Percentiles rank a stretch among this genome's conserved stretches.
Conservation (phyloP, 2,888 invertebrate species). For the Tortricodes alternella region DNA sequence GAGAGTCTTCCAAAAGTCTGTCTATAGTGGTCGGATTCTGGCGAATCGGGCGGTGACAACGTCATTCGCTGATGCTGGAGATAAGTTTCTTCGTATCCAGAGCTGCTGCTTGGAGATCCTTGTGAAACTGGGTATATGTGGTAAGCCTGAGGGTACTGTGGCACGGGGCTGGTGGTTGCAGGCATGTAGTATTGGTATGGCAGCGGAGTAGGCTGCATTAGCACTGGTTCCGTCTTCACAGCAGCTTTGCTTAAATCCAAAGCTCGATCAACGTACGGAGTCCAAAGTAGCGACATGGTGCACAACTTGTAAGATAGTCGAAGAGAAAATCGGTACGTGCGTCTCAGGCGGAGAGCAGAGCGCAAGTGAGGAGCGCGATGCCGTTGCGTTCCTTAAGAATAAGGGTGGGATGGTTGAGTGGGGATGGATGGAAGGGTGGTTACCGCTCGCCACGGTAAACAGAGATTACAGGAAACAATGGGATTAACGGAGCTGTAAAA, state of each 20-base stretch:
- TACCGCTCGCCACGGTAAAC: slow-evolving; percentile 11
- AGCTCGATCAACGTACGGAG: slow-evolving; percentile 64
- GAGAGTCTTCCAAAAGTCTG: slow-evolving; percentile 41
- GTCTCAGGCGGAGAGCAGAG: slow-evolving; percentile 3
- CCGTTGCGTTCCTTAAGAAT: slow-evolving; percentile 4
- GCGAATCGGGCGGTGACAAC: slow-evolving; percentile 73
- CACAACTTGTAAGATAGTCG: background rate
- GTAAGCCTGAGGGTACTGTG: slow-evolving; percentile 40
- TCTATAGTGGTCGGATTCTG: slow-evolving; percentile 36
- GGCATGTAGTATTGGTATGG: slow-evolving; percentile 33
- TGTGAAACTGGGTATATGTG: slow-evolving; percentile 48
- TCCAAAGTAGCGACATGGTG: slow-evolving; percentile 63
- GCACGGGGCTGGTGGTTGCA: slow-evolving; percentile 36
- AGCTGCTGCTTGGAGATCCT: slow-evolving; percentile 44
- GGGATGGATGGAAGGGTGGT: background rate
- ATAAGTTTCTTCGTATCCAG: slow-evolving; percentile 21
- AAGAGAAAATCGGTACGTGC: slow-evolving; percentile 7
- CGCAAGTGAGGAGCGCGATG: slow-evolving; percentile 9
- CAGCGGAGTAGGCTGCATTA: slow-evolving; percentile 39
- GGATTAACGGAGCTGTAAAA: slow-evolving; percentile 18
- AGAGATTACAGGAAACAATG: slow-evolving; percentile 18
- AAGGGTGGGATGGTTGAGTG: background rate
- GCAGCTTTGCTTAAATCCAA: slow-evolving; percentile 56
- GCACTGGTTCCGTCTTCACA: slow-evolving; percentile 46
- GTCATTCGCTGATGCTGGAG: slow-evolving; percentile 36